Conservation (phyloP, 2,113 vertebrate species). For the Gopherus evgoodei region DNA sequence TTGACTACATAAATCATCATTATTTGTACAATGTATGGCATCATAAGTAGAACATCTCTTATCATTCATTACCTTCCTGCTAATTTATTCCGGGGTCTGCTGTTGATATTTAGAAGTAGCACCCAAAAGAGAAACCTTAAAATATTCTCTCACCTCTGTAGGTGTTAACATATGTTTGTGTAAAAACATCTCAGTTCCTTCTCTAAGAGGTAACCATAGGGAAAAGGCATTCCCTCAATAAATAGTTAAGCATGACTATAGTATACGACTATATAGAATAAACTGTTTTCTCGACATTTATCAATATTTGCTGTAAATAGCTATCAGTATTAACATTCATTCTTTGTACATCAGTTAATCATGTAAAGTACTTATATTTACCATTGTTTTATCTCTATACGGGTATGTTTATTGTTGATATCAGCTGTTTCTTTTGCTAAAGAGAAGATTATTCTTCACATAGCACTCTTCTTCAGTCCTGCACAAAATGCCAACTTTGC, state of each 20-base stretch:
- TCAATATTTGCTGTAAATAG: neutral
- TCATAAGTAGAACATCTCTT: neutral
- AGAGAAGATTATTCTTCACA: neutral
- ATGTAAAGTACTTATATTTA: neutral
- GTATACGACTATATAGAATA: neutral
- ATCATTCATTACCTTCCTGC: neutral
- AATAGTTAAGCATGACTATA: neutral
- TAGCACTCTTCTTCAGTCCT: neutral
- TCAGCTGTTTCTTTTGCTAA: neutral
- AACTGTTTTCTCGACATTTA: neutral
- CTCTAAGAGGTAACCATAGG: neutral
- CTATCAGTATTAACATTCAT: neutral
- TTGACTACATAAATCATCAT: neutral
- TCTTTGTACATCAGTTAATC: neutral
- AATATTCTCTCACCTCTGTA: no score
- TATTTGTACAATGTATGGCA: neutral
- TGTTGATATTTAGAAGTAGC: neutral
- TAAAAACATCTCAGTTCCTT: neutral
- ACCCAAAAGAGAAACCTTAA: neutral
- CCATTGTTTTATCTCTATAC: neutral
- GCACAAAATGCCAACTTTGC: neutral
- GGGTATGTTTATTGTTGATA: neutral
- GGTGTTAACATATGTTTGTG: neutral
- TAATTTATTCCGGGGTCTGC: neutral
- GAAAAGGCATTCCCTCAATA: neutral